Conservation (phyloP, 1,140 invertebrate species). For the Riptortus pedestris region DNA sequence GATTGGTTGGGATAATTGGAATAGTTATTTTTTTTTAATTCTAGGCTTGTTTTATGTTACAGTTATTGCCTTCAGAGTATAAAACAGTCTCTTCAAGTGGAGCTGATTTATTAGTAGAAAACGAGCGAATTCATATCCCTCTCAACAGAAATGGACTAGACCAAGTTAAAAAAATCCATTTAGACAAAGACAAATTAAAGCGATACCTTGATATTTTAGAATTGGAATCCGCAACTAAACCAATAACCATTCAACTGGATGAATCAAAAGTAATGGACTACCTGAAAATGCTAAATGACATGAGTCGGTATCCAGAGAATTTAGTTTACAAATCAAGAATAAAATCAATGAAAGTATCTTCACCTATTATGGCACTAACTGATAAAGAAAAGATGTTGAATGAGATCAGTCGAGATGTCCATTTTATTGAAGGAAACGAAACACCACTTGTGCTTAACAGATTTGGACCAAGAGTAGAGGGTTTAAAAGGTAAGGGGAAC, state of each 20-base stretch:
- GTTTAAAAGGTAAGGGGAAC: neutral
- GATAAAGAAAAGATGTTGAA: neutral
- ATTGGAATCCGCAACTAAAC: neutral
- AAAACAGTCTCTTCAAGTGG: too few species aligned
- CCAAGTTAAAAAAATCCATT: neutral
- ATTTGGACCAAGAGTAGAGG: neutral
- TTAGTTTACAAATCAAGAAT: neutral
- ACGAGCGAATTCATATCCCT: neutral
- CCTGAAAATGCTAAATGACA: neutral
- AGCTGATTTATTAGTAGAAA: neutral
- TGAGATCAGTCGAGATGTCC: too few species aligned
- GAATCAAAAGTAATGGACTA: neutral
- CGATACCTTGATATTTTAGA: neutral
- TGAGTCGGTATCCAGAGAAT: neutral
- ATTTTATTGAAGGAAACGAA: too few species aligned
- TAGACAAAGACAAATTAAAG: neutral
- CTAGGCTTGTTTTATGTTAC: too few species aligned
- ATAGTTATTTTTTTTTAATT: too few species aligned
- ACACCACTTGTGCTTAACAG: too few species aligned
- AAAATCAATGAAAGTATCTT: neutral
- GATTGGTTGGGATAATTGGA: too few species aligned
- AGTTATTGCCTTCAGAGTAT: too few species aligned
- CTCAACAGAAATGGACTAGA: neutral
- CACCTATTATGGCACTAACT: neutral
- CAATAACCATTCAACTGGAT: neutral